These are phyloP conservation scores for Bovichtus diacanthus DNA, from an alignment of 2,797 vertebrate species.

Conservation along the genomic window DNA sequence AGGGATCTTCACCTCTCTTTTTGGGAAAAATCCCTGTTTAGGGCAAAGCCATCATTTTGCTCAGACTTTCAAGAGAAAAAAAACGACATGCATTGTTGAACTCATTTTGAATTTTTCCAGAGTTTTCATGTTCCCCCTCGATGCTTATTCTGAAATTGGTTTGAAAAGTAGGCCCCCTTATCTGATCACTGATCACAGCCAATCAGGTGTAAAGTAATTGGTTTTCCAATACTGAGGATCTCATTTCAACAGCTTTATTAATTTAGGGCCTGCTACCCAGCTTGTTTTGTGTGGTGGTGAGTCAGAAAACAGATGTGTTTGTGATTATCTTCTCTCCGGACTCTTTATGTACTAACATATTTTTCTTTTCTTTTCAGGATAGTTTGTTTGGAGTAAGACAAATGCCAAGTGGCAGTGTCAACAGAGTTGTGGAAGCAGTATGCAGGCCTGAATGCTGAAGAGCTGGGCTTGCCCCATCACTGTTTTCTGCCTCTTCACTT, in stretches of 20 bases:
- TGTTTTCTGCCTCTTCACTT: conserved; percentile 6
- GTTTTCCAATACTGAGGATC: conserved; percentile 12
- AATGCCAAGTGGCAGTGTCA: conserved; percentile 12
- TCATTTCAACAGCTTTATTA: conserved; percentile 14
- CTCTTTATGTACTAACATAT: conserved; percentile 24
- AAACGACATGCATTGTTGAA: conserved; percentile 20
- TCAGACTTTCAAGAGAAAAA: conserved; percentile 6
- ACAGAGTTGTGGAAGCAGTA: conserved; percentile 26
- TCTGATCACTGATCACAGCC: conserved; percentile 54
- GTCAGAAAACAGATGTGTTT: background rate
- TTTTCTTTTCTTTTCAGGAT: conserved; percentile 60
- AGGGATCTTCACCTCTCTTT: background rate
- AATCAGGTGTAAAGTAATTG: conserved; percentile 11
- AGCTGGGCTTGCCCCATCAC: conserved; percentile 22
- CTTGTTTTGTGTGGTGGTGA: conserved; percentile 10
- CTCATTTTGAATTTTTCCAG: conserved; percentile 48
- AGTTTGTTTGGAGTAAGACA: conserved; percentile 30
- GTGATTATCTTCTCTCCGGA: conserved; percentile 2
- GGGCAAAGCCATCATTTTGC: conserved; percentile 16
- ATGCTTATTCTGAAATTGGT: conserved; percentile 59
- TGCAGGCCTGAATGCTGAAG: conserved; percentile 61
- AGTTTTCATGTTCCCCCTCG: conserved; percentile 44
- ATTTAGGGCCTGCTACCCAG: conserved; percentile 3
- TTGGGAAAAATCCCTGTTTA: conserved; percentile 30
- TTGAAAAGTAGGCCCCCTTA: conserved; percentile 62